A percentile compares a stretch with the other conserved stretches of the same genome.
These are phyloP conservation scores for Grus americana DNA, from an alignment of 2,113 vertebrate genomes.

Conservation along the genomic window DNA sequence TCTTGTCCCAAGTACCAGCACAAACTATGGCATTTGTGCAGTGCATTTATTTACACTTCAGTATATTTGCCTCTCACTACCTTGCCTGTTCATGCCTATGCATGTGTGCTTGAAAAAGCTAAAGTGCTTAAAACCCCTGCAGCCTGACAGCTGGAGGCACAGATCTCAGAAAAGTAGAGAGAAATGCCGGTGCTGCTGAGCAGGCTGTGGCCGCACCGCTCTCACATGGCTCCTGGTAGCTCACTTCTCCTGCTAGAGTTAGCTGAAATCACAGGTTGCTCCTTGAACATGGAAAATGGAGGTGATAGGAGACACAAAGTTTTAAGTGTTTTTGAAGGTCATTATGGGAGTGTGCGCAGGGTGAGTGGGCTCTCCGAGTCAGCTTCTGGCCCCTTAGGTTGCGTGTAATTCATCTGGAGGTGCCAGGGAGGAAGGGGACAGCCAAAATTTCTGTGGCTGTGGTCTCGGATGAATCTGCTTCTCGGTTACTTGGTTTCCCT, in stretches of 20 bases:
- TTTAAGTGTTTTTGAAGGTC: not conserved
- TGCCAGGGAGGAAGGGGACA: rapidly evolving
- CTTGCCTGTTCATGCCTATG: not conserved
- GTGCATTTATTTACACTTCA: not conserved
- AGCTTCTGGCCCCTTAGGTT: rapidly evolving
- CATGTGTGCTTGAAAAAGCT: not conserved
- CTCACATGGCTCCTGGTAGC: not conserved
- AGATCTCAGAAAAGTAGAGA: not conserved
- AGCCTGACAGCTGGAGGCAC: not conserved
- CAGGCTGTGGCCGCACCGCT: rapidly evolving
- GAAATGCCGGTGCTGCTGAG: not conserved
- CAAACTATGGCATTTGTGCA: not conserved
- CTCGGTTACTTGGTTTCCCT: not conserved
- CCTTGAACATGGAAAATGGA: not conserved
- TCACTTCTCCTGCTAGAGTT: not conserved
- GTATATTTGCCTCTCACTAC: not conserved
- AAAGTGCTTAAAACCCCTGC: not conserved
- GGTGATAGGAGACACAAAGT: not conserved
- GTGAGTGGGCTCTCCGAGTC: rapidly evolving
- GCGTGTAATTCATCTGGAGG: not conserved
- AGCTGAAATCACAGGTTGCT: not conserved
- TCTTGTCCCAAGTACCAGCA: not conserved
- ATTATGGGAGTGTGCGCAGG: rapidly evolving
- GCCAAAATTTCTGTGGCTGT: not conserved
- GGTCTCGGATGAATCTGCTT: not conserved